Evolutionary conservation across 1,140 invertebrate genomes (phyloP).

Genomic region (Uloborus diversus): DNA sequence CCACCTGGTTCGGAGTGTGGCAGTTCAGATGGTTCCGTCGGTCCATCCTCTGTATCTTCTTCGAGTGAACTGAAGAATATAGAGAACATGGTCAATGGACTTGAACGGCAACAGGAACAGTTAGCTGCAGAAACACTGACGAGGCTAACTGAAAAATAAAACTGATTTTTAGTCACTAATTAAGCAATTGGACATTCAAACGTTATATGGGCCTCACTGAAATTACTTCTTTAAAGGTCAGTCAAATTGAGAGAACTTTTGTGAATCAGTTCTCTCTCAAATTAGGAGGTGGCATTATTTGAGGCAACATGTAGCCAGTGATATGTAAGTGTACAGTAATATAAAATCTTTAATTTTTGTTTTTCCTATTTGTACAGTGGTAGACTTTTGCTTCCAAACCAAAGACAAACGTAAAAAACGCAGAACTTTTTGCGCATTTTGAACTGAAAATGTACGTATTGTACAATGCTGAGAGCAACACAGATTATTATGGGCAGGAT

Average conservation of each 20-base stretch:
- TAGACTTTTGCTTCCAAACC: conserved; percentile 51
- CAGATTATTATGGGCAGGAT: neutral
- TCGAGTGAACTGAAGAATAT: conserved; percentile 87
- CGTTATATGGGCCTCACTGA: conserved; percentile 1
- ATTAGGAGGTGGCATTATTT: no score
- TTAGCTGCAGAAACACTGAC: conserved; percentile 56
- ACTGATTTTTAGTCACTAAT: no score
- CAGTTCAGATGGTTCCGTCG: conserved; percentile 65
- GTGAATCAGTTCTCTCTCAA: no score
- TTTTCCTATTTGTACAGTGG: conserved; percentile 50
- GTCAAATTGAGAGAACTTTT: no score
- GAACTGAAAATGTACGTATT: neutral
- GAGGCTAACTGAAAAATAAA: conserved; percentile 62
- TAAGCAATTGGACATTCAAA: no score
- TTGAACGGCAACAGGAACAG: conserved; percentile 71
- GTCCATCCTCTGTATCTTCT: conserved; percentile 60
- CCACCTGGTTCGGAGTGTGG: conserved; percentile 64
- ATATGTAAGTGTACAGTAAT: conserved; percentile 42
- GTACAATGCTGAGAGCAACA: no score
- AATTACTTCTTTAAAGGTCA: conserved; percentile 10
- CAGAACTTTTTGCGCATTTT: neutral
- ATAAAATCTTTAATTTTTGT: conserved; percentile 14
- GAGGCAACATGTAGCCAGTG: conserved; percentile 50
- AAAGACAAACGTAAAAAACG: conserved; percentile 25
- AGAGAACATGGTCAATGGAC: conserved; percentile 95